These are phyloP conservation scores for Phoenicopterus ruber DNA, from an alignment of 2,113 vertebrate genomes.

Conservation along the genomic window DNA sequence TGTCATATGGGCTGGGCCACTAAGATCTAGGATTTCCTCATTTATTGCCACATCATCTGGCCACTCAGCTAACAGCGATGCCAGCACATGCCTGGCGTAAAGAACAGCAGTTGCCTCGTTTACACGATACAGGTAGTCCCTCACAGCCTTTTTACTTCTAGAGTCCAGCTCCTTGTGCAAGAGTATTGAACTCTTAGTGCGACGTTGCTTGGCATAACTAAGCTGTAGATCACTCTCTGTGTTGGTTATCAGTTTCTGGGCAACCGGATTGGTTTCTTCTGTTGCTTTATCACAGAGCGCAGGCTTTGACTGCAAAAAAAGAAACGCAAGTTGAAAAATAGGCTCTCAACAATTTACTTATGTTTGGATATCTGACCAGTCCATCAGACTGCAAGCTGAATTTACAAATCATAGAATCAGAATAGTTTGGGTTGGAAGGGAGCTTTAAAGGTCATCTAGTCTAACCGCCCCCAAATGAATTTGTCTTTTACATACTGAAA, in stretches of 20 bases:
- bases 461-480: background rate
- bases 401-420: background rate
- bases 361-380: background rate
- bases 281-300: slow-evolving; percentile 86
- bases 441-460: background rate
- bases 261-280: slow-evolving; percentile 86
- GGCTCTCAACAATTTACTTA: background rate
- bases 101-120: slow-evolving; percentile 93
- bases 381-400: background rate
- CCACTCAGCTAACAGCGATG: slow-evolving; percentile 89
- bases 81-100: slow-evolving; percentile 92
- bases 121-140: slow-evolving; percentile 91
- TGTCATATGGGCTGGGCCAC: slow-evolving; percentile 92
- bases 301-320: slow-evolving; percentile 83
- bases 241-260: slow-evolving; percentile 94
- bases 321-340: background rate
- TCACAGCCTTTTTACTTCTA: slow-evolving; percentile 86
- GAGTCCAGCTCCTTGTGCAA: slow-evolving; percentile 94
- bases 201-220: slow-evolving; percentile 92
- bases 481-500: background rate
- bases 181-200: slow-evolving; percentile 91
- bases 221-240: slow-evolving; percentile 93
- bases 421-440: background rate
- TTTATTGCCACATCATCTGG: slow-evolving; percentile 80
- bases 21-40: slow-evolving; percentile 90